phyloP scores from a whole-genome alignment of 2,888 invertebrate genomes.

The Oxystoma pomonae region DNA sequence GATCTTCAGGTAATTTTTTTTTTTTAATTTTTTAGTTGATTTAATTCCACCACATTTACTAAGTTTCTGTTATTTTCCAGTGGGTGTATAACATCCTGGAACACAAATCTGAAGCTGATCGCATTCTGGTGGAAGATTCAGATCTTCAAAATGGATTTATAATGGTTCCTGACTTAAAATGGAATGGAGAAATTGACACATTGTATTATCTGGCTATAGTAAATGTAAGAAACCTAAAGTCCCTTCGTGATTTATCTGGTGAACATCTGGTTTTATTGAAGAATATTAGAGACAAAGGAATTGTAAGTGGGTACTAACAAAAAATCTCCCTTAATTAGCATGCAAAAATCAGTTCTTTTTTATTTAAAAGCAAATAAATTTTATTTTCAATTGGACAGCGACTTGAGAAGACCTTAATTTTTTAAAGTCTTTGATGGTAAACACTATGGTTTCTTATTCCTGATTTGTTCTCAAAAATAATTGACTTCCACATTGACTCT shows the following conservation, averaged over 20 bases:
- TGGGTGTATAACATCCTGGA: constrained; percentile 97
- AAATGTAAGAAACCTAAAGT: constrained; percentile 68
- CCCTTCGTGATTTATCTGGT: constrained; percentile 75
- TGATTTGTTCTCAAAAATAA: too few species aligned
- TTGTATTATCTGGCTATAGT: constrained; percentile 83
- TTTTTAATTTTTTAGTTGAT: too few species aligned
- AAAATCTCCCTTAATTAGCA: constrained; percentile 4
- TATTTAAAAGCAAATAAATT: background rate
- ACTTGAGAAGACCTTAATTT: too few species aligned
- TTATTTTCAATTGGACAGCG: too few species aligned
- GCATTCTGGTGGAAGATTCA: constrained; percentile 78
- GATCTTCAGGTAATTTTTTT: constrained; percentile 72
- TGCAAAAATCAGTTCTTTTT: too few species aligned
- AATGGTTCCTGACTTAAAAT: constrained; percentile 91
- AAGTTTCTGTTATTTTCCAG: too few species aligned
- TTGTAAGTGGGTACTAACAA: constrained; percentile 50
- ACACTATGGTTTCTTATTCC: too few species aligned
- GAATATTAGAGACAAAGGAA: constrained; percentile 73
- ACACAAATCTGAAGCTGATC: constrained; percentile 84
- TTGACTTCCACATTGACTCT: too few species aligned
- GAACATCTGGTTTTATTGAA: constrained; percentile 77
- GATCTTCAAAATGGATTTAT: constrained; percentile 81
- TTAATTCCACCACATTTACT: too few species aligned
- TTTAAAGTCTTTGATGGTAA: too few species aligned
- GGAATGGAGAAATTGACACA: constrained; percentile 81